Evolutionary conservation across 2,113 vertebrate genomes (phyloP), one percentile per base, ranked within the genome.

Genomic region (Silurus asotus): DNA sequence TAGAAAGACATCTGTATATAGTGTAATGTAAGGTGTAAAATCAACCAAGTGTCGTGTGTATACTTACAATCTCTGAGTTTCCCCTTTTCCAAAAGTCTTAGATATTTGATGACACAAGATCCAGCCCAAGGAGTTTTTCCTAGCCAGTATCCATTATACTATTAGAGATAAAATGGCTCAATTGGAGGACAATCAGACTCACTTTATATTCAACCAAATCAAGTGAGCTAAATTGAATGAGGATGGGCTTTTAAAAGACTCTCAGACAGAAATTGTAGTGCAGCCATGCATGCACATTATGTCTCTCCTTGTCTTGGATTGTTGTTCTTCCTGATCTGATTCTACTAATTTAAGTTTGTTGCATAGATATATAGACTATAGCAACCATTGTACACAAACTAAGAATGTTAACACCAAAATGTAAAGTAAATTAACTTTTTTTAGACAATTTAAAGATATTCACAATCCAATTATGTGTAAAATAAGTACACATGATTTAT

Each of bases 121-220:
- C 88, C 82, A 79, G 53, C 45, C 69, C 78, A 72, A 28, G 69
- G 61, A 67, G 78, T 82, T 87, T n/a, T n/a, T 19, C 7, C 65
- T 76, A 85, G 83, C 65, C 75, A 56, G 82, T 69, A 86, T 70
- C 53, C 81, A 89, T 83, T 88, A 83, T 91, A 76, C 55, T 86
- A 91, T 93, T 91, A 90, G 82, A 89, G 87, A 84, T 86, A 67
- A 82, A 88, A 37, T 23, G 61, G 25, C 79, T 85, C 64, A 45
- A 15, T 72, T 88, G 49, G 58, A 87, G 53, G 81, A 87, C 55
- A 86, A 84, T 88, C 14, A 76, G 70, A 23, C 82, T 82, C 89
- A 85, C 85, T 83, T 90, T 25, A 88, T 85, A 65, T 84, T 87
- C 55, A 89, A 77, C 84, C 87, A 79, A 87, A 87, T 88, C 85